Evolutionary conservation across 1,140 invertebrate genomes (phyloP).

Genomic region (Pectinophora gossypiella): DNA sequence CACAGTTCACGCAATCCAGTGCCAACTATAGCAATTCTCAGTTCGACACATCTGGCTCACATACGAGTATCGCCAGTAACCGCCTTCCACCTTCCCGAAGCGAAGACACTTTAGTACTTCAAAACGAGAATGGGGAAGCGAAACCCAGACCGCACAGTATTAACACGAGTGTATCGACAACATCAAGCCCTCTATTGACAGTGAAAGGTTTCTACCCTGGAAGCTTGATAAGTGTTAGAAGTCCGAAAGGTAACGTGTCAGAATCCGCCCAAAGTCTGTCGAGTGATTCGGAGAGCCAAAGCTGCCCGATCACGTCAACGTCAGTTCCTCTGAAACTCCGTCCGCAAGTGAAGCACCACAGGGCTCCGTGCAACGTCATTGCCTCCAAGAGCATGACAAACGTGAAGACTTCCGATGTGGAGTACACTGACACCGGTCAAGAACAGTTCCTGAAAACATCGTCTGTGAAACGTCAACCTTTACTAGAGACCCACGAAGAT

Average conservation of each 20-base stretch:
- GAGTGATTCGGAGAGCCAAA: constrained; percentile 78
- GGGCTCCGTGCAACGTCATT: constrained; percentile 52
- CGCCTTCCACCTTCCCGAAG: constrained; percentile 84
- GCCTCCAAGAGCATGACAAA: constrained; percentile 77
- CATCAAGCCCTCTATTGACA: constrained; percentile 80
- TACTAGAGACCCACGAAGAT: constrained; percentile 58
- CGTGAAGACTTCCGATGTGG: constrained; percentile 63
- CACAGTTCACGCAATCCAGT: constrained; percentile 70
- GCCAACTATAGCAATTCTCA: constrained; percentile 67
- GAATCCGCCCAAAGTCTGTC: constrained; percentile 79
- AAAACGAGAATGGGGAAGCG: constrained; percentile 72
- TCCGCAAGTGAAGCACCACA: constrained; percentile 56
- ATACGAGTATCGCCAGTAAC: constrained; percentile 40
- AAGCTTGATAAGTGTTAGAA: constrained; percentile 78
- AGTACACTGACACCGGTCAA: constrained; percentile 62
- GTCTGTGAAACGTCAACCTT: constrained; percentile 48
- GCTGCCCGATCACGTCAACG: constrained; percentile 58
- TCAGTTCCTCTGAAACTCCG: constrained; percentile 69
- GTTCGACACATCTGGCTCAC: constrained; percentile 55
- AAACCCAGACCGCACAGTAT: constrained; percentile 72
- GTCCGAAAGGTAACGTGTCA: constrained; percentile 64
- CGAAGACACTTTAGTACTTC: constrained; percentile 82
- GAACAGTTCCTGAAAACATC: constrained; percentile 52
- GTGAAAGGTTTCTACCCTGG: constrained; percentile 77
- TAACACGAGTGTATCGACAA: constrained; percentile 77